phyloP scores from a whole-genome alignment of 2,888 invertebrate genomes.

The Panzeria rudis region DNA sequence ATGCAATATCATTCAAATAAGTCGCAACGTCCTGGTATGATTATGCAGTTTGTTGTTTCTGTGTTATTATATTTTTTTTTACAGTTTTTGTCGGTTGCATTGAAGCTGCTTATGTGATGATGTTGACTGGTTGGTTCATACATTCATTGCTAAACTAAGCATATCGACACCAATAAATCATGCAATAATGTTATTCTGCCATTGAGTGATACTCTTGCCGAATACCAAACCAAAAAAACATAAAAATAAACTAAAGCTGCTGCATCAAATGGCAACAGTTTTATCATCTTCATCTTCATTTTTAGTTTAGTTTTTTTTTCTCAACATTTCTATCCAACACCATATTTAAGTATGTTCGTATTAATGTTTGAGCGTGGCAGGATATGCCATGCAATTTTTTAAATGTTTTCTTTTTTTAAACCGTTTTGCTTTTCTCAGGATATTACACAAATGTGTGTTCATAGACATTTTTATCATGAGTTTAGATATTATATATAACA shows the following conservation, averaged over 20 bases:
- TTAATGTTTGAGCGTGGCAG: slow-evolving; percentile 1
- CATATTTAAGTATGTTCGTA: not conserved
- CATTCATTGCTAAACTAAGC: slow-evolving; percentile 79
- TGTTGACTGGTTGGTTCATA: slow-evolving; percentile 60
- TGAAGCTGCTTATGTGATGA: slow-evolving; percentile 58
- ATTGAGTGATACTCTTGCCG: slow-evolving; percentile 49
- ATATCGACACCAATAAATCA: slow-evolving; percentile 83
- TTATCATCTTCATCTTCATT: slow-evolving; percentile 76
- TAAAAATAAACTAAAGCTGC: slow-evolving; percentile 16
- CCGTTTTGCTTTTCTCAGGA: slow-evolving; percentile 22
- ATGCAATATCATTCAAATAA: not conserved
- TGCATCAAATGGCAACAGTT: slow-evolving; percentile 65
- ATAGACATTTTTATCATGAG: slow-evolving; percentile 24
- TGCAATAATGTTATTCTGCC: slow-evolving; percentile 79
- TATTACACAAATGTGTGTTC: slow-evolving; percentile 4
- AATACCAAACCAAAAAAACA: slow-evolving; percentile 19
- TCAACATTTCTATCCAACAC: slow-evolving; percentile 19
- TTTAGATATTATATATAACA: not conserved
- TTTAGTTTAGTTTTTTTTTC: slow-evolving; percentile 59
- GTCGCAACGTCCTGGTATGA: slow-evolving; percentile 6
- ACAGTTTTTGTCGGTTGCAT: slow-evolving; percentile 35
- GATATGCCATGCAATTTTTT: slow-evolving; percentile 29
- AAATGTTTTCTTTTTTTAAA: not conserved
- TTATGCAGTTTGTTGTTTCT: slow-evolving; percentile 18
- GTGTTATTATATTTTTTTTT: slow-evolving; percentile 4